Conservation (phyloP, 2,888 invertebrate genomes). For the Clitarchus hookeri region DNA sequence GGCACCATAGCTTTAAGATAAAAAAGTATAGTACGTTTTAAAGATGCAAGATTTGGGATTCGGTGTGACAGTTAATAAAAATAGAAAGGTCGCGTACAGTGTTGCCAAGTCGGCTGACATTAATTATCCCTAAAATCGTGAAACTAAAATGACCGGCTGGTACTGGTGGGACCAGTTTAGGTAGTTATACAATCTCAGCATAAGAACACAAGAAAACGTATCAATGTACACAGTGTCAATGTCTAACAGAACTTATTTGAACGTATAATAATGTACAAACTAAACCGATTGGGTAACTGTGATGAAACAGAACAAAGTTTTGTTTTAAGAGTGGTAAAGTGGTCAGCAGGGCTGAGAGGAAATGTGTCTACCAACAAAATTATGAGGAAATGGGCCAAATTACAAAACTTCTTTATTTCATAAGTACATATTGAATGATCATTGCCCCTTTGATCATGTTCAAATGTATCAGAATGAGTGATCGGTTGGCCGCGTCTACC, state of each 20-base stretch:
- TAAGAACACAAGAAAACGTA: slow-evolving; percentile 21
- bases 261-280: background rate
- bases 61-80: too few relatives aligned
- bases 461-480: background rate
- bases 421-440: slow-evolving; percentile 3
- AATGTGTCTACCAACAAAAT: slow-evolving; percentile 16
- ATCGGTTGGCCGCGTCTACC: background rate
- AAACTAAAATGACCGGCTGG: too few relatives aligned
- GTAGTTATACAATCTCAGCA: background rate
- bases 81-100: too few relatives aligned
- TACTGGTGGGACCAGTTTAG: background rate
- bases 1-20: too few relatives aligned
- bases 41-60: too few relatives aligned
- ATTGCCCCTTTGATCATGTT: too few relatives aligned
- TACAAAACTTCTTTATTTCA: background rate
- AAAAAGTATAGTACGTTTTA: too few relatives aligned
- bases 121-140: background rate
- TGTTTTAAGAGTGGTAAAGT: background rate
- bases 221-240: slow-evolving; percentile 17
- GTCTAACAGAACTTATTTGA: background rate
- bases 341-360: background rate
- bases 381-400: background rate
- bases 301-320: slow-evolving; percentile 16
- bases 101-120: too few relatives aligned
- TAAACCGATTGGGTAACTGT: background rate